Evolutionary conservation across 2,113 vertebrate genomes (phyloP).

Genomic region (Thryonomys swinderianus): DNA sequence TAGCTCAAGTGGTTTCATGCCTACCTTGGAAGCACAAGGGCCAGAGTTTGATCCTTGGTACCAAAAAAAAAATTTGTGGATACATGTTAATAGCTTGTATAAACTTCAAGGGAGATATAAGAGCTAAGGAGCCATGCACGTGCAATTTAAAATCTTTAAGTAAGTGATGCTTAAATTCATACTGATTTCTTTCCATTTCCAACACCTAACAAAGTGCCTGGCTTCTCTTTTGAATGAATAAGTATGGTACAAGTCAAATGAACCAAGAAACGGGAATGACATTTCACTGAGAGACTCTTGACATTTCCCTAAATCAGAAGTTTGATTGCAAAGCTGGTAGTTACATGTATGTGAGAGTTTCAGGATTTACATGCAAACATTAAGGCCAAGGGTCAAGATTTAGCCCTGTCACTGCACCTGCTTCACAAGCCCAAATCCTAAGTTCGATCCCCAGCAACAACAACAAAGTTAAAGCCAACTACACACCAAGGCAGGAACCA

Average conservation of each 20-base stretch:
- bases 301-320: background rate
- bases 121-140: background rate
- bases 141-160: background rate
- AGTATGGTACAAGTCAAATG: background rate
- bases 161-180: background rate
- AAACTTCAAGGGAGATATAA: background rate
- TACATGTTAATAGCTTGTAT: background rate
- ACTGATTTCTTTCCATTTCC: background rate
- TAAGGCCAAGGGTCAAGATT: no score
- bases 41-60: no score
- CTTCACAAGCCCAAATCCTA: no score
- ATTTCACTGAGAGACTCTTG: background rate
- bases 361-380: background rate
- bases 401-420: no score
- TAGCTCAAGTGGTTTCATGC: no score
- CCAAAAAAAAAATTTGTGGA: no score
- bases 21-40: no score
- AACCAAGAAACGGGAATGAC: background rate
- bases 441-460: no score
- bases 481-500: background rate
- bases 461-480: background rate
- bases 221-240: background rate
- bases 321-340: background rate
- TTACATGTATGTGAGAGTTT: background rate
- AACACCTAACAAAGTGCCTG: background rate